Conservation (phyloP, 2,888 invertebrate species). For the Carpatolechia fugitivella region DNA sequence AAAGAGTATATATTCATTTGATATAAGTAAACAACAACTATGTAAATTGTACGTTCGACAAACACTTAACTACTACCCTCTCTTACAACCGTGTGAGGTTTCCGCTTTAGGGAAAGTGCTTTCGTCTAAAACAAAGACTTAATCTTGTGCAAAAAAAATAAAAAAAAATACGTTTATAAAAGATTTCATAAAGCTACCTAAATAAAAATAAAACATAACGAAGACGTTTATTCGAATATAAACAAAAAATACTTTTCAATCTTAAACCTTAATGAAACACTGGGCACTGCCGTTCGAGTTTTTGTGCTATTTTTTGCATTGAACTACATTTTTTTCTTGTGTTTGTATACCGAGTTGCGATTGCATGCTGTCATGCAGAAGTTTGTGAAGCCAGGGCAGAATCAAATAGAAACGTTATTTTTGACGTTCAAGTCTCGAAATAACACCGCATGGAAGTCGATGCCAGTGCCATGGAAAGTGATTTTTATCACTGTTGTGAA, state of each 20-base stretch:
- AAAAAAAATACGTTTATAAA: not conserved
- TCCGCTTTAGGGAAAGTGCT: too few species aligned
- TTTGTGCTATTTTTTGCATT: not conserved
- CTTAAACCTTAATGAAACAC: not conserved
- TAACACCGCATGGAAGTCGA: too few species aligned
- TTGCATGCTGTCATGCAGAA: conserved; percentile 25
- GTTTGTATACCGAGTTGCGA: conserved; percentile 17
- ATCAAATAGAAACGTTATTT: not conserved
- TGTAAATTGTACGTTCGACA: too few species aligned
- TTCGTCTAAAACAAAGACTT: too few species aligned
- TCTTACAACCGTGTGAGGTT: too few species aligned
- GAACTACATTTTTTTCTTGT: conserved; percentile 16
- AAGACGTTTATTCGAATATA: not conserved
- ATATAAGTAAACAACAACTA: too few species aligned
- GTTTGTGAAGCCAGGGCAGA: not conserved
- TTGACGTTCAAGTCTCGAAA: not conserved
- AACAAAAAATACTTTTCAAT: conserved; percentile 1
- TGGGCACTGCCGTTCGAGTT: not conserved
- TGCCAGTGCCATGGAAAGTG: too few species aligned
- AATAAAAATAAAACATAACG: not conserved
- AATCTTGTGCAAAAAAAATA: not conserved
- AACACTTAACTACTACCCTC: too few species aligned
- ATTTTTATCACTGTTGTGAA: too few species aligned
- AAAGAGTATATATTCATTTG: too few species aligned
- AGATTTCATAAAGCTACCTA: too few species aligned